Conservation (phyloP, 2,888 invertebrate species). For the Latrodectus elegans region DNA sequence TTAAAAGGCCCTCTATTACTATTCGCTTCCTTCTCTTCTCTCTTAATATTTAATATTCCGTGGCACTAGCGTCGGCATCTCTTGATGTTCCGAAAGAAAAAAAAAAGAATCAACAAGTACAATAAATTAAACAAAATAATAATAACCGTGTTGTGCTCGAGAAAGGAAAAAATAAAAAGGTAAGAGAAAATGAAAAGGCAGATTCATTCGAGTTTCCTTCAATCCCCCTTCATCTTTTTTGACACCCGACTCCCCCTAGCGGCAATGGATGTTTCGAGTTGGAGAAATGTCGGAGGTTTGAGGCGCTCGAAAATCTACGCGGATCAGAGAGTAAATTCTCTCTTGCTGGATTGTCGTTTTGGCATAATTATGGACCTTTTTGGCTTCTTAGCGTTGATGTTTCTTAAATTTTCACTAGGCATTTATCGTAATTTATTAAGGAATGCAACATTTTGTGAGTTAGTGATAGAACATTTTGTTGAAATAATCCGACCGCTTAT, state of each 20-base stretch:
- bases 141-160: slow-evolving; percentile 3
- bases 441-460: no score
- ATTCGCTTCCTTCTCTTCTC: neutral
- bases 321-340: slow-evolving; percentile 9
- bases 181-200: slow-evolving; percentile 42
- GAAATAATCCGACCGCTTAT: no score
- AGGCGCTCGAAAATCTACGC: slow-evolving; percentile 28
- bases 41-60: slow-evolving; percentile 62
- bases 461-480: no score
- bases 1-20: neutral
- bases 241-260: slow-evolving; percentile 42
- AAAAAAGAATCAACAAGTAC: slow-evolving; percentile 27
- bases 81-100: slow-evolving; percentile 44
- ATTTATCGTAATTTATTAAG: no score
- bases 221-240: slow-evolving; percentile 8
- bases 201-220: slow-evolving; percentile 34
- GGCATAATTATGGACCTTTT: slow-evolving; percentile 24
- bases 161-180: slow-evolving; percentile 19
- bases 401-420: neutral
- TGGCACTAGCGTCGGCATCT: slow-evolving; percentile 51
- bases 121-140: slow-evolving; percentile 31
- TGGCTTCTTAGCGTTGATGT: slow-evolving; percentile 8
- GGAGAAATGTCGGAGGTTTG: slow-evolving; percentile 31
- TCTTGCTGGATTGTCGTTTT: slow-evolving; percentile 7
- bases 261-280: slow-evolving; percentile 50